Percentiles rank a stretch among this genome's conserved stretches.
These are phyloP conservation scores for Zonotrichia leucophrys DNA, from an alignment of 2,113 vertebrate genomes.

Conservation along the genomic window DNA sequence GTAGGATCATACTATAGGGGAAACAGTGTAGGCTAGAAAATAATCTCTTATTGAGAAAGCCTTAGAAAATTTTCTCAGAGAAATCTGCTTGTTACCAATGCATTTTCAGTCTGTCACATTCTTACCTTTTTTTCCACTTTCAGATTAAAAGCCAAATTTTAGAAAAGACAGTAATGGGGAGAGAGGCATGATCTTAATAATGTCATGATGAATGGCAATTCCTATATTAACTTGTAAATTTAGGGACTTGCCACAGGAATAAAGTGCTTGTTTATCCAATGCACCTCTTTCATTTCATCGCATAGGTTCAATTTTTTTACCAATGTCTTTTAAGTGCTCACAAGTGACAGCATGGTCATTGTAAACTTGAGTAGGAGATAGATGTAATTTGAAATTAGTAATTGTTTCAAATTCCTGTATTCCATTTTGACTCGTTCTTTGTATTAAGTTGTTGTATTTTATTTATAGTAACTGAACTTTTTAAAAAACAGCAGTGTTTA, in stretches of 20 bases:
- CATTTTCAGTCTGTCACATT: background rate
- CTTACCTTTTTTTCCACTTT: background rate
- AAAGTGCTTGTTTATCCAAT: background rate
- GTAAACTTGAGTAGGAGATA: background rate
- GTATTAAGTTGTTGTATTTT: background rate
- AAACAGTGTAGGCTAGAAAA: background rate
- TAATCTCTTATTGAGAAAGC: background rate
- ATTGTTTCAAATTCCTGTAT: background rate
- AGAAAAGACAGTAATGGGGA: background rate
- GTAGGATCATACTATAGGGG: constrained; percentile 1
- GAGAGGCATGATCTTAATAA: background rate
- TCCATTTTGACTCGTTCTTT: background rate
- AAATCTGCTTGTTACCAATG: background rate
- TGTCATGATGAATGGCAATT: background rate
- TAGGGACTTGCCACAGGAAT: background rate
- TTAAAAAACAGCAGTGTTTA: background rate
- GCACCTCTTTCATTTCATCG: background rate
- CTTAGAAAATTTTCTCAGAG: background rate
- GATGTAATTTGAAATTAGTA: background rate
- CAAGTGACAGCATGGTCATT: background rate
- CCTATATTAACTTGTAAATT: background rate
- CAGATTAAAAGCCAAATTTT: background rate
- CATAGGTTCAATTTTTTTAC: background rate
- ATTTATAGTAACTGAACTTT: background rate
- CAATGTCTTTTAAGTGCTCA: background rate